These are phyloP conservation scores for Lagorchestes hirsutus DNA, from an alignment of 2,797 vertebrate genomes.

Conservation along the genomic window DNA sequence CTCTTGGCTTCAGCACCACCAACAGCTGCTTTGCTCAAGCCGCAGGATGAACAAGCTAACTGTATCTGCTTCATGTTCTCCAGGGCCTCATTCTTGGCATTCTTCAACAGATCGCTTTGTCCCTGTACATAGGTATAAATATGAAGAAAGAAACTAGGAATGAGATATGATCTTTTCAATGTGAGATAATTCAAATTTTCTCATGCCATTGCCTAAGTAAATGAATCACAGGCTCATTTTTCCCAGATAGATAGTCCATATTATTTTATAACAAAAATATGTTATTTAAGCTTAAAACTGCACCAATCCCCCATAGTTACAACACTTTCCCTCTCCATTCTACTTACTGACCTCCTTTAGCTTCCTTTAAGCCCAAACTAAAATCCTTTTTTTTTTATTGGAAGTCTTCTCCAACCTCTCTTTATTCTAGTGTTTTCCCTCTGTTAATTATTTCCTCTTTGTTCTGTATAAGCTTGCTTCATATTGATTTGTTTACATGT, in stretches of 20 bases:
- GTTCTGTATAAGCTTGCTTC: neutral
- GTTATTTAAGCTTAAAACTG: neutral
- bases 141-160: constrained; percentile 69
- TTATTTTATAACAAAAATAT: neutral
- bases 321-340: neutral
- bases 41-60: constrained; percentile 93
- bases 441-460: neutral
- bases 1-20: constrained; percentile 80
- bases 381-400: neutral
- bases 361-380: neutral
- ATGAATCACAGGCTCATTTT: neutral
- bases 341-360: neutral
- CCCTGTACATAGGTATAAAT: constrained; percentile 87
- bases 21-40: constrained; percentile 87
- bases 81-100: constrained; percentile 93
- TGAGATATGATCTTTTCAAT: fast-evolving
- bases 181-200: fast-evolving
- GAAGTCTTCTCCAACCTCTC: neutral
- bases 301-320: neutral
- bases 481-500: neutral
- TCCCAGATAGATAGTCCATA: neutral
- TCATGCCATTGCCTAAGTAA: neutral
- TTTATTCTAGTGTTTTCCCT: neutral
- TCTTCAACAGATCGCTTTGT: constrained; percentile 95
- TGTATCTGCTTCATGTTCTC: constrained; percentile 97